Conservation (phyloP, 1,140 invertebrate genomes). For the Drosophila insularis region DNA sequence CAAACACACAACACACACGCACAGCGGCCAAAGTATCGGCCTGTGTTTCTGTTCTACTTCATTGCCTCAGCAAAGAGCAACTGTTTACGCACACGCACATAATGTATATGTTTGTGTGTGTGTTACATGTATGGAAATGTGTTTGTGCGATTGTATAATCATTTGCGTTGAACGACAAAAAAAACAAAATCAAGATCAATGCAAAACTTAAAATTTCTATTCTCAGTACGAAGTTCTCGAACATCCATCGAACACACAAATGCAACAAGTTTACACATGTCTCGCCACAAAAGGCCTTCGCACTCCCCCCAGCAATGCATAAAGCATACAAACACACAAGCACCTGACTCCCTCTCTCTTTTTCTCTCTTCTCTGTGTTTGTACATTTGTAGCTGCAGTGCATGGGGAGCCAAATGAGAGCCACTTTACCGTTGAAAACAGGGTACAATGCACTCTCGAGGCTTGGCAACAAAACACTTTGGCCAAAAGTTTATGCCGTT, state of each 20-base stretch:
- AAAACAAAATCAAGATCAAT: conserved; percentile 29
- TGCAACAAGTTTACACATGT: background rate
- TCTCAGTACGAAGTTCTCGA: background rate
- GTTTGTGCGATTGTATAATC: conserved; percentile 39
- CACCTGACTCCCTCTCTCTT: too few relatives aligned
- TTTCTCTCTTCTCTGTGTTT: too few relatives aligned
- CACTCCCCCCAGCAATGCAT: background rate
- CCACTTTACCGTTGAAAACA: conserved; percentile 1
- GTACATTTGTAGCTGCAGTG: too few relatives aligned
- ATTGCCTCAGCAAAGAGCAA: conserved; percentile 42
- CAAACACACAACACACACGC: conserved; percentile 38
- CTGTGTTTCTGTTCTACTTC: conserved; percentile 66
- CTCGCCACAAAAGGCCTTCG: background rate
- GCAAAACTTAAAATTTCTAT: background rate
- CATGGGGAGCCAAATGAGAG: background rate
- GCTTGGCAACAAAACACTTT: background rate
- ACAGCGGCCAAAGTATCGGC: conserved; percentile 42
- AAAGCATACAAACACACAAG: background rate
- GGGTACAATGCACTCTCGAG: conserved; percentile 8
- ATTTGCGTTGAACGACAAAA: conserved; percentile 42
- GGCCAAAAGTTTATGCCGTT: background rate
- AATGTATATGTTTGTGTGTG: background rate
- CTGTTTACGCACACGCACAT: conserved; percentile 27
- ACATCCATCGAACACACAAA: background rate
- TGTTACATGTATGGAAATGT: conserved; percentile 17